Evolutionary conservation across 1,140 invertebrate species (phyloP), one percentile per base, ranked within the genome.

Genomic region (Leptopilina boulardi): DNA sequence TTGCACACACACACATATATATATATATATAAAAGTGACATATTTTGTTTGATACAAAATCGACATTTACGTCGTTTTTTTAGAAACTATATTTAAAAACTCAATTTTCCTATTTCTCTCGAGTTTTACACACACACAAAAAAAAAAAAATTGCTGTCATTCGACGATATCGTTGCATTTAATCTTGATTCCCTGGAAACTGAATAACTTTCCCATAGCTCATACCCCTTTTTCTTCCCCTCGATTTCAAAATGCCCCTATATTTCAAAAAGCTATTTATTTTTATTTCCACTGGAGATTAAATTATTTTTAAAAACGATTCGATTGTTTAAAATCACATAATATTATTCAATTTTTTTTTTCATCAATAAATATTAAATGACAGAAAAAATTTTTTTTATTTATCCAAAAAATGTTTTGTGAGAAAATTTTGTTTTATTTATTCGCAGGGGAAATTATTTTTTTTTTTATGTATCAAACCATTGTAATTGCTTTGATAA

Each of bases 241-340:
- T 0, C 47, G 15, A 51, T 51, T n/a, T 51, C 15, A 51, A n/a
- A 18, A 18, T n/a, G 47, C 47, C 18, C n/a, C 47, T 51, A 51
- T 51, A 51, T 51, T 51, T 51, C 44, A 51, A 51, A 51, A 51
- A 51, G 47, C 47, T 51, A 51, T 51, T 51, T 51, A 51, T 51
- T 51, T 51, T 51, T 51, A 51, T 51, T 51, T 51, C 15, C 13
- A 51, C 5, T 51, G n/a, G 2, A 51, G n/a, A 51, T 51, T n/a
- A 51, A 51, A 51, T 51, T 51, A 51, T 5, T 51, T 18, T 18
- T n/a, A 51, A n/a, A 51, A n/a, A n/a, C 10, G n/a, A 51, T 51
- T 51, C 15, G n/a, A 18, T 15, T 18, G n/a, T 51, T n/a, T 38
- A 38, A 38, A 38, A 38, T 38, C 3, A n/a, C n/a, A 38, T 38